Base-by-base conservation (phyloP, 2,888 invertebrate species). In the Pollenia angustigena region DNA sequence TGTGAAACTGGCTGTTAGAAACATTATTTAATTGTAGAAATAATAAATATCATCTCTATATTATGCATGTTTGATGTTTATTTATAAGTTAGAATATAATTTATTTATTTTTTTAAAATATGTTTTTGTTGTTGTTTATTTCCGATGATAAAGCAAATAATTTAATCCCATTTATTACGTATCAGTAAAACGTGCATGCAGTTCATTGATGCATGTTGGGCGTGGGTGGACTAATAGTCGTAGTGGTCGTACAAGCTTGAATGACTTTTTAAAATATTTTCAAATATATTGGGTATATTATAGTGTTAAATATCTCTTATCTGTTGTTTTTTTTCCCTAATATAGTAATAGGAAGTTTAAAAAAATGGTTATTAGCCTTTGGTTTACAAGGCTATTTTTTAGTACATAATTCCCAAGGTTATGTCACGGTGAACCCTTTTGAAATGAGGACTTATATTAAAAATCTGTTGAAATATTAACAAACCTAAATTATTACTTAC, bases 121-220 rank as follows among this genome's bases (percentile, higher is more conserved):
- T 32, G 48, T 58, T 68, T 32, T 18, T 23, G 18, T 14, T 60
- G 58, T 56, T 62, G 56, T 72, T 54, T 74, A 75, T 75, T 81
- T 81, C 81, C 81, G 81, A 75, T 81, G 44, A 74, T 56, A 50
- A 75, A 68, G 14, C 18, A 58, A 81, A 56, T 32, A 23, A 66
- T 56, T 42, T 23, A 3, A 23, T 71, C 48, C 48, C 48, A 48
- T 60, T 48, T 54, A 76, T 71, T 78, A 76, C 76, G 54, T 64
- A 8, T 23, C 48, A 9, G 44, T 23, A 62, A 78, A 76, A 71
- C 82, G 69, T 83, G 82, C 82, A 83, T 64, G 76, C 76, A 83
- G 62, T 42, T 76, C 42, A 69, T 50, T 74, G 64, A 48, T 81
- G 68, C 48, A 14, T 8, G 16, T 52, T 64, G 71, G 4, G 40